Evolutionary conservation across 2,888 invertebrate species (phyloP).

Genomic region (Malthinus seriepunctatus): DNA sequence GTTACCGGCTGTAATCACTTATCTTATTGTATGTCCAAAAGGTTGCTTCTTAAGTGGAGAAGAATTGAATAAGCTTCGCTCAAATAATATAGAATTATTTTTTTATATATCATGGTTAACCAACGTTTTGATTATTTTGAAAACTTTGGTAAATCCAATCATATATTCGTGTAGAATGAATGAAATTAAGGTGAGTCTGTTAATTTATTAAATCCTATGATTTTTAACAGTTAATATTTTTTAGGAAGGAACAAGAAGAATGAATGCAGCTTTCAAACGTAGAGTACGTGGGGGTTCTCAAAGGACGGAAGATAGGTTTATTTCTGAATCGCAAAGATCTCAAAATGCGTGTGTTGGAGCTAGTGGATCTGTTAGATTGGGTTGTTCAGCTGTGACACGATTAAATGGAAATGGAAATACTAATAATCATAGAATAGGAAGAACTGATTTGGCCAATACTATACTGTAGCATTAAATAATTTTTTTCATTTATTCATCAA

Average conservation of each 20-base stretch:
- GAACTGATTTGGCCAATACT: constrained; percentile 31
- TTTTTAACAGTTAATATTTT: constrained; percentile 6
- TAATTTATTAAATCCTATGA: background rate
- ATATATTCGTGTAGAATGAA: constrained; percentile 69
- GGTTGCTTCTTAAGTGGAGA: constrained; percentile 44
- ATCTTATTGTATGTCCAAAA: constrained; percentile 59
- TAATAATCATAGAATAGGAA: constrained; percentile 21
- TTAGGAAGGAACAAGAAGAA: constrained; percentile 53
- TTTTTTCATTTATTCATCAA: background rate
- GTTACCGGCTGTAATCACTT: constrained; percentile 64
- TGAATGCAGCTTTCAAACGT: constrained; percentile 48
- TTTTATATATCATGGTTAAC: constrained; percentile 35
- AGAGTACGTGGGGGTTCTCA: constrained; percentile 34
- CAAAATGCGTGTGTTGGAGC: constrained; percentile 28
- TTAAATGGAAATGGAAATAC: constrained; percentile 34
- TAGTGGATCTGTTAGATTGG: constrained; percentile 22
- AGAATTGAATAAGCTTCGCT: constrained; percentile 25
- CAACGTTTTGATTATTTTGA: constrained; percentile 63
- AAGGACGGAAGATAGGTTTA: constrained; percentile 39
- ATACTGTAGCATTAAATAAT: constrained; percentile 24
- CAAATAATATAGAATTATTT: constrained; percentile 20
- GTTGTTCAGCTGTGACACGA: constrained; percentile 33
- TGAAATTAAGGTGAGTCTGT: constrained; percentile 61
- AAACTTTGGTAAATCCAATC: constrained; percentile 66
- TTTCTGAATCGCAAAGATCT: constrained; percentile 42